Evolutionary conservation across 1,140 invertebrate genomes (phyloP), one percentile per base, ranked within the genome.

Genomic region (Drosophila bocki): DNA sequence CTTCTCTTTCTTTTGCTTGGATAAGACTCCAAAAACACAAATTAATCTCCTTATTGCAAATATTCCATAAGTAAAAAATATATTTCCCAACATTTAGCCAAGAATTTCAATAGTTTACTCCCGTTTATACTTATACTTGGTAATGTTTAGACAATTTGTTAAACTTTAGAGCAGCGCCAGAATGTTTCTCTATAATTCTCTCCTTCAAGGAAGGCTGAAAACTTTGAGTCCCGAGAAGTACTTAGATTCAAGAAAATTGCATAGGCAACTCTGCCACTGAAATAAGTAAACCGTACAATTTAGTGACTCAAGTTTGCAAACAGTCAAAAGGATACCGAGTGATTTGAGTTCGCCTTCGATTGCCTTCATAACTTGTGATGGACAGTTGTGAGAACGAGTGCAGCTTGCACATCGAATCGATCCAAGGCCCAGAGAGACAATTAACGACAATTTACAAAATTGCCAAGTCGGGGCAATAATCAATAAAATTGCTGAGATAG

Each of bases 401-500:
- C 84, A 87, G 84, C 72, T 48, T 87, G 82, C 82, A 85, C 54
- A 15, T 7, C 19, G 33, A 53, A 74, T 85, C 60, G 78, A 78
- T 51, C 74, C 78, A 57, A 56, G 47, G 41, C 58, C 13, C 15
- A 13, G n/a, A 54, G 37, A 47, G 47, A 44, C 80, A 87, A 87
- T 87, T 88, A 87, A 70, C 78, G 80, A 88, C 67, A 87, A 88
- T 87, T 88, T 84, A 64, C 64, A 62, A 88, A 80, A 78, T 75
- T 74, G 69, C 84, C 51, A 81, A 75, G 61, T 78, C 69, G 61
- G 45, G 54, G 60, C 58, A 84, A 82, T 83, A 87, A 87, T 87
- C 83, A 88, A 87, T 87, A 87, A 74, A 87, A 71, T 83, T 87
- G 80, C 84, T 88, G 83, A 83, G 62, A 67, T 67, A 63, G 80